Conservation (phyloP, 2,797 vertebrate genomes). For the Acanthurus lineatus region DNA sequence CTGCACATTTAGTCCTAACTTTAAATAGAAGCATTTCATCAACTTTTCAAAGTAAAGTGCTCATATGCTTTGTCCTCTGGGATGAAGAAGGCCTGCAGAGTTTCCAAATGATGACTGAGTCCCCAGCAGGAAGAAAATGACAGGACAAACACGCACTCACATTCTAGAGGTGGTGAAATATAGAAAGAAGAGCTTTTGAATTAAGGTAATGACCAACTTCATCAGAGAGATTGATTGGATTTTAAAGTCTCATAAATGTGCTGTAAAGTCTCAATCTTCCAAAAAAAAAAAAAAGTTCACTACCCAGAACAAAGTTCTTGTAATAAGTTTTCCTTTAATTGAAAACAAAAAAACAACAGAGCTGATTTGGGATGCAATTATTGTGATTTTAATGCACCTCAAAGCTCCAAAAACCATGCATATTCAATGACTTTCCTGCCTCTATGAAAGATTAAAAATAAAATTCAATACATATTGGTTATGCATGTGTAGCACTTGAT, state of each 20-base stretch:
- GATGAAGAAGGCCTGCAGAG: constrained; percentile 22
- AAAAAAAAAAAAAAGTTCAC: constrained; percentile 1
- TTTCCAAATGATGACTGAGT: constrained; percentile 21
- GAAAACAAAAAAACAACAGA: constrained; percentile 32
- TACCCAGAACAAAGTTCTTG: constrained; percentile 37
- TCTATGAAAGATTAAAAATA: constrained; percentile 35
- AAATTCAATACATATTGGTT: constrained; percentile 50
- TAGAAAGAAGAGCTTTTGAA: constrained; percentile 12
- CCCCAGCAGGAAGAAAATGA: constrained; percentile 9
- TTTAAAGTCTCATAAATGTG: constrained; percentile 10
- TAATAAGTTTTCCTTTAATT: constrained; percentile 25
- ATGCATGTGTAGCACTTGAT: constrained; percentile 48
- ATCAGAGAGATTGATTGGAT: constrained; percentile 7
- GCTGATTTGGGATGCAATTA: constrained; percentile 46
- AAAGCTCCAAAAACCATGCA: constrained; percentile 31
- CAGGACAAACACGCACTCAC: constrained; percentile 1
- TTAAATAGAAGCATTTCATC: constrained; percentile 28
- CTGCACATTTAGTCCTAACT: constrained; percentile 4
- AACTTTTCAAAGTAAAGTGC: constrained; percentile 36
- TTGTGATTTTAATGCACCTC: constrained; percentile 48
- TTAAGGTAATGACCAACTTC: constrained; percentile 22
- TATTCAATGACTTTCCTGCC: constrained; percentile 38
- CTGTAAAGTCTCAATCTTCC: background rate
- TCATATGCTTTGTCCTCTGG: constrained; percentile 1
- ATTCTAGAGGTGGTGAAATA: background rate